Conservation (phyloP, 2,113 vertebrate species). For the Dicrurus megarhynchus region DNA sequence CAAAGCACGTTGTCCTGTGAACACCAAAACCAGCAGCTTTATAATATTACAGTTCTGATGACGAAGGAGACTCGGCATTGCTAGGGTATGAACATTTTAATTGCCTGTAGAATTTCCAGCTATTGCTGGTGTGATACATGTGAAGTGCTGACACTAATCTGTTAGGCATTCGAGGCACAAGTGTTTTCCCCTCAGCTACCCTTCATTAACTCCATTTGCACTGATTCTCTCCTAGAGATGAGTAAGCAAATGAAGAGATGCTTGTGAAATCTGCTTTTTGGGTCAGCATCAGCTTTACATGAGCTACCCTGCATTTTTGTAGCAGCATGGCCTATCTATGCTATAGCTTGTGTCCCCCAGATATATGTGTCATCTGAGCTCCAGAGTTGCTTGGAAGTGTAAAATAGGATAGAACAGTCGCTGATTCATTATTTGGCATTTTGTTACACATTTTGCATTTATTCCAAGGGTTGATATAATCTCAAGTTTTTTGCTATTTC, state of each 20-base stretch:
- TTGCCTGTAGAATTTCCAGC: background rate
- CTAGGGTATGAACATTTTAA: background rate
- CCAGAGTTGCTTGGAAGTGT: background rate
- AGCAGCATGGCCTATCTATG: background rate
- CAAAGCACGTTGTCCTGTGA: background rate
- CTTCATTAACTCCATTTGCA: slow-evolving; percentile 20
- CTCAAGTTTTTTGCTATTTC: background rate
- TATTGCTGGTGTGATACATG: background rate
- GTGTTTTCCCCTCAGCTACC: background rate
- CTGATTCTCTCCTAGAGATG: slow-evolving; percentile 29
- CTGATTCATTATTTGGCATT: background rate
- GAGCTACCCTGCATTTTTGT: slow-evolving; percentile 4
- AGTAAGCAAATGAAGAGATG: slow-evolving; percentile 31
- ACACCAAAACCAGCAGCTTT: background rate
- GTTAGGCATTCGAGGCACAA: background rate
- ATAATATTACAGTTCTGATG: background rate
- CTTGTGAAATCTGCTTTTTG: slow-evolving; percentile 15
- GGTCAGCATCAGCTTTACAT: background rate
- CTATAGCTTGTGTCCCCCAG: slow-evolving; percentile 7
- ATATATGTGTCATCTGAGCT: background rate
- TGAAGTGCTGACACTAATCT: background rate
- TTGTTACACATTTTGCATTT: background rate
- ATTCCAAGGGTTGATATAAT: background rate
- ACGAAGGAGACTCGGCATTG: background rate
- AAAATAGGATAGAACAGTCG: background rate